Conservation (phyloP, 1,140 invertebrate genomes). For the Ceratina calcarata region DNA sequence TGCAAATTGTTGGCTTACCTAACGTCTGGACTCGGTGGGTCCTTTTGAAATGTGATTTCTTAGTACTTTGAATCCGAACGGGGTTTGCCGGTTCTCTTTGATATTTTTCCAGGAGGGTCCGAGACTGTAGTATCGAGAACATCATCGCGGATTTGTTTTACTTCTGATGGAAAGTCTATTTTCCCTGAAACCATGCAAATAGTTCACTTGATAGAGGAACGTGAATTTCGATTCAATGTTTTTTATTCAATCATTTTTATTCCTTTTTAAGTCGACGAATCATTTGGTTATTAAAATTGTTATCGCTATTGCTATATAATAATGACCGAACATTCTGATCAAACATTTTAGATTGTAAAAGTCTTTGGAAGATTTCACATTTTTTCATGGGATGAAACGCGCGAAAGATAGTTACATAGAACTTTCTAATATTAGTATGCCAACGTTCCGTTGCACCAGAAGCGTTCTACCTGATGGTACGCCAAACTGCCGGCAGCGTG, state of each 20-base stretch:
- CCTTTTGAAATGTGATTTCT: constrained; percentile 70
- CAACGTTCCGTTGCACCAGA: constrained; percentile 23
- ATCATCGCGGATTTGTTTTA: constrained; percentile 50
- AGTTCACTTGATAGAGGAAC: neutral
- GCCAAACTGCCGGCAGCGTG: constrained; percentile 33
- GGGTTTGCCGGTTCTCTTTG: constrained; percentile 57
- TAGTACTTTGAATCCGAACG: constrained; percentile 68
- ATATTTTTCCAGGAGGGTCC: constrained; percentile 50
- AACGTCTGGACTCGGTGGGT: constrained; percentile 67
- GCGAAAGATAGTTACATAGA: too few species aligned
- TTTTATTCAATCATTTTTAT: too few species aligned
- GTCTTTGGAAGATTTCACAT: too few species aligned
- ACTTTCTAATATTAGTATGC: constrained; percentile 54
- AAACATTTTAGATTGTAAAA: too few species aligned
- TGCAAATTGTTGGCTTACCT: constrained; percentile 69
- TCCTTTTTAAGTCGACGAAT: too few species aligned
- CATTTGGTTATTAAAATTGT: too few species aligned
- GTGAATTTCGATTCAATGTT: too few species aligned
- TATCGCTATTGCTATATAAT: too few species aligned
- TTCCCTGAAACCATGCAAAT: neutral
- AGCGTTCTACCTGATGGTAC: constrained; percentile 31
- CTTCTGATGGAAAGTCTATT: neutral
- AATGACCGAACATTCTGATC: too few species aligned
- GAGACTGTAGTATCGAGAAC: constrained; percentile 52
- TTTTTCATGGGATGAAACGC: too few species aligned